Evolutionary conservation across 2,113 vertebrate species (phyloP).

Genomic region (Camelus dromedarius): DNA sequence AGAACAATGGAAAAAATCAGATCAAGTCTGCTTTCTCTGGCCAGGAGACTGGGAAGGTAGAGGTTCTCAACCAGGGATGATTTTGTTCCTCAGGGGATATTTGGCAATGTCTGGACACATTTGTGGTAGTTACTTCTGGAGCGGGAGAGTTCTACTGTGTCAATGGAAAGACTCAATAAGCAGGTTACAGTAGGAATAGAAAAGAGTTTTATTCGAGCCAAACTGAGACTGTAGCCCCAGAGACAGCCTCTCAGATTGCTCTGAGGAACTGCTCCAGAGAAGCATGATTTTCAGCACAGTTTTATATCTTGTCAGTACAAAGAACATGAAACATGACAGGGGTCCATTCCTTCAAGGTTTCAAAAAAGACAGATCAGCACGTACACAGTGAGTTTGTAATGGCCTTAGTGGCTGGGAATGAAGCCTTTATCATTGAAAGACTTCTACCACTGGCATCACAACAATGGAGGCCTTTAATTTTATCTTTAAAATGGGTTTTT

Average conservation of each 20-base stretch:
- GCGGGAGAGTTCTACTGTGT: not conserved
- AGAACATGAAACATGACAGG: not conserved
- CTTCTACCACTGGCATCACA: not conserved
- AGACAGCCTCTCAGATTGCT: not conserved
- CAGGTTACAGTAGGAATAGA: not conserved
- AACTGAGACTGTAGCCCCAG: not conserved
- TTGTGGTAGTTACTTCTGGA: not conserved
- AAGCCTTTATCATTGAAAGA: not conserved
- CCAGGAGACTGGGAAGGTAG: not conserved
- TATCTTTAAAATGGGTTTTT: not conserved
- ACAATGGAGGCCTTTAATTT: not conserved
- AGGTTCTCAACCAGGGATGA: not conserved
- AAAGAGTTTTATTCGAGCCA: not conserved
- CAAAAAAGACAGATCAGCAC: not conserved
- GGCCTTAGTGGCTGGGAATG: not conserved
- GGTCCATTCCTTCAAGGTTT: not conserved
- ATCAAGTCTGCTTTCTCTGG: not conserved
- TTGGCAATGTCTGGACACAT: not conserved
- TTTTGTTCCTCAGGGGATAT: not conserved
- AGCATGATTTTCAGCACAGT: not conserved
- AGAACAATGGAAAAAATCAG: not conserved
- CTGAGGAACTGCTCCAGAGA: not conserved
- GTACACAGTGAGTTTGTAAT: not conserved
- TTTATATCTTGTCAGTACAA: not conserved
- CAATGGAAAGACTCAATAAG: not conserved